Percentiles rank a stretch among this genome's conserved stretches.
Conservation (phyloP, 2,888 invertebrate species). For the Schrankia costaestrigalis region DNA sequence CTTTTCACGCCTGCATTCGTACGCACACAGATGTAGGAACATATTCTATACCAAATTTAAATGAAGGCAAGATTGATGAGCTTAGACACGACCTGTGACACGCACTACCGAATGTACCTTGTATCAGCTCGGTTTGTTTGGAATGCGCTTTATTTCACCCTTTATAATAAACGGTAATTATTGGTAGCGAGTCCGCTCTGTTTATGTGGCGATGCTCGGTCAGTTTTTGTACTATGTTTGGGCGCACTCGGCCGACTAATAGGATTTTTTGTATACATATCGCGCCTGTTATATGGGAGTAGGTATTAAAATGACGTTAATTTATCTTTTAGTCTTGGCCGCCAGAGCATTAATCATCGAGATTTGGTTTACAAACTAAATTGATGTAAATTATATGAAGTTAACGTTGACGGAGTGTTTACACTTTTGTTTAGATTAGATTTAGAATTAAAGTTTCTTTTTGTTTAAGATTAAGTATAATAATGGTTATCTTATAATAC, state of each 20-base stretch:
- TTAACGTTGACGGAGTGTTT: conserved; percentile 11
- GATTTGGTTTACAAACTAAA: conserved; percentile 43
- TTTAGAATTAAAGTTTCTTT: too few relatives aligned
- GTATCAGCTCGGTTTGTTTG: conserved; percentile 45
- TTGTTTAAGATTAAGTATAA: too few relatives aligned
- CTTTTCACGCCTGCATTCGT: conserved; percentile 48
- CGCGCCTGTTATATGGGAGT: conserved; percentile 46
- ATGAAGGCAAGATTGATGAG: conserved; percentile 77
- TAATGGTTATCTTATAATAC: too few relatives aligned
- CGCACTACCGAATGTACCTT: conserved; percentile 72
- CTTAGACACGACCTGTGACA: conserved; percentile 77
- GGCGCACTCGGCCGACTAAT: conserved; percentile 61
- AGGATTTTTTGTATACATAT: conserved; percentile 62
- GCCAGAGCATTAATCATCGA: conserved; percentile 52
- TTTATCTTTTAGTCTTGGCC: conserved; percentile 51
- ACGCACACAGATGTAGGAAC: conserved; percentile 28
- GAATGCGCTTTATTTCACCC: conserved; percentile 71
- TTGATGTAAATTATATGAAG: conserved; percentile 32
- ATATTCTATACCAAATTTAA: conserved; percentile 69
- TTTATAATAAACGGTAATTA: conserved; percentile 71
- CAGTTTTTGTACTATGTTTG: conserved; percentile 63
- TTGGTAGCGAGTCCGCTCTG: conserved; percentile 53
- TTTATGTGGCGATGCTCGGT: conserved; percentile 53
- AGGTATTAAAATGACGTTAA: conserved; percentile 67
- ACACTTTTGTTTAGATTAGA: conserved; percentile 5